A percentile compares a stretch with the other conserved stretches of the same genome.
These are phyloP conservation scores for Eubucco bourcierii DNA, from an alignment of 2,113 vertebrate genomes.

Conservation along the genomic window DNA sequence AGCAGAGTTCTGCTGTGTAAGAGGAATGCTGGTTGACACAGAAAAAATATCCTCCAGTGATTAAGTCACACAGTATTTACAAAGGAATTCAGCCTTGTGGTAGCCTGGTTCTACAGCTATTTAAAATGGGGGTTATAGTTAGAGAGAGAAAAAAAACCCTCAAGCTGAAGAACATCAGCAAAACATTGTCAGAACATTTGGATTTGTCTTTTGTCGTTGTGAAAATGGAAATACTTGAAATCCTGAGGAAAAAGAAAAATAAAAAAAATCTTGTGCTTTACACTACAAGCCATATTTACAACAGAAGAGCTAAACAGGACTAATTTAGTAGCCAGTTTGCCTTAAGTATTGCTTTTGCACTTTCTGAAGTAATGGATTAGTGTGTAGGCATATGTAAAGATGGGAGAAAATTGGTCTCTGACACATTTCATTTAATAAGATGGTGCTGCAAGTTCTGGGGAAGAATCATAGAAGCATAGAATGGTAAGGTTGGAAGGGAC, in stretches of 20 bases:
- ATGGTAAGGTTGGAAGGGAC: too few species aligned
- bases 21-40: neutral
- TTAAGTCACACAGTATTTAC: neutral
- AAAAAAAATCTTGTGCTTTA: neutral
- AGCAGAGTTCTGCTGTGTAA: neutral
- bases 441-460: neutral
- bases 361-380: neutral
- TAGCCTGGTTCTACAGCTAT: neutral
- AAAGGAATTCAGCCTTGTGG: neutral
- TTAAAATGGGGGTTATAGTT: neutral
- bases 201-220: neutral
- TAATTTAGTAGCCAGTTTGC: neutral
- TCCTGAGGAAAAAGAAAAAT: neutral
- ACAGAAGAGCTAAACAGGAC: neutral
- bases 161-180: neutral
- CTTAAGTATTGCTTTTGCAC: neutral
- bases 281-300: neutral
- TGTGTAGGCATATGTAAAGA: neutral
- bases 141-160: neutral
- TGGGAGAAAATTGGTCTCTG: neutral
- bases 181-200: neutral
- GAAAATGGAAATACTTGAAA: neutral
- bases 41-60: slow-evolving; percentile 20
- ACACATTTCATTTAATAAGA: neutral
- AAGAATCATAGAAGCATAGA: too few species aligned